Percentiles rank a stretch among this genome's conserved stretches.
These are phyloP conservation scores for Poliocrania exsul DNA, from an alignment of 2,797 vertebrate genomes.

Conservation along the genomic window DNA sequence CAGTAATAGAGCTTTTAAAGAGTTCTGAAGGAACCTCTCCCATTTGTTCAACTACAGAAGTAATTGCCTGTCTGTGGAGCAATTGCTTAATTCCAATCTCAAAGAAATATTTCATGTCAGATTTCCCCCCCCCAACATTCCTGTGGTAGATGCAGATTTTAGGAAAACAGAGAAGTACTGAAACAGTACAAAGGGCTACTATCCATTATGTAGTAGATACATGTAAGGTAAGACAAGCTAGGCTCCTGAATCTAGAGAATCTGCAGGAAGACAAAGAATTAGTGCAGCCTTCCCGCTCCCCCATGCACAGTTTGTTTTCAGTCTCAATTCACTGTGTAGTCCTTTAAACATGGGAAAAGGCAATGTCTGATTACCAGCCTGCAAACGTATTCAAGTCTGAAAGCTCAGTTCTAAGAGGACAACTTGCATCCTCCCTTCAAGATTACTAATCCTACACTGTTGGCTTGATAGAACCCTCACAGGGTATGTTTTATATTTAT, in stretches of 20 bases:
- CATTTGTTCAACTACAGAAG: not conserved
- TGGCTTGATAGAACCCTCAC: not conserved
- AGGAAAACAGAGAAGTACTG: not conserved
- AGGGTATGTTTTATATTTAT: not conserved
- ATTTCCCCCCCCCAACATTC: not conserved
- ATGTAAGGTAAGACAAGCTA: not conserved
- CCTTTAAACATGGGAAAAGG: not conserved
- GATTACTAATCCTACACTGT: not conserved
- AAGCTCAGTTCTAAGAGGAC: not conserved
- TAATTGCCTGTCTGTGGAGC: not conserved
- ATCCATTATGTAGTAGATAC: not conserved
- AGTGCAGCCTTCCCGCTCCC: not conserved
- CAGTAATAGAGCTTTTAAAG: not conserved
- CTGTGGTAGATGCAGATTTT: not conserved
- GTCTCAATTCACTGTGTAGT: not conserved
- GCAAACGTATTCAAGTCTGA: not conserved
- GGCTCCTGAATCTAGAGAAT: not conserved
- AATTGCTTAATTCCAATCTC: accelerated
- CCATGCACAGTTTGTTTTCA: not conserved
- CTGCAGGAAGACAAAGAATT: not conserved
- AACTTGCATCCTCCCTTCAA: not conserved
- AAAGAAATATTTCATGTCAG: not conserved
- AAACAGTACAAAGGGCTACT: not conserved
- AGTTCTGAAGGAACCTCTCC: not conserved
- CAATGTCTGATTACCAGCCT: not conserved